Base-by-base conservation (phyloP, 2,888 invertebrate species). In the Catonia carolina region DNA sequence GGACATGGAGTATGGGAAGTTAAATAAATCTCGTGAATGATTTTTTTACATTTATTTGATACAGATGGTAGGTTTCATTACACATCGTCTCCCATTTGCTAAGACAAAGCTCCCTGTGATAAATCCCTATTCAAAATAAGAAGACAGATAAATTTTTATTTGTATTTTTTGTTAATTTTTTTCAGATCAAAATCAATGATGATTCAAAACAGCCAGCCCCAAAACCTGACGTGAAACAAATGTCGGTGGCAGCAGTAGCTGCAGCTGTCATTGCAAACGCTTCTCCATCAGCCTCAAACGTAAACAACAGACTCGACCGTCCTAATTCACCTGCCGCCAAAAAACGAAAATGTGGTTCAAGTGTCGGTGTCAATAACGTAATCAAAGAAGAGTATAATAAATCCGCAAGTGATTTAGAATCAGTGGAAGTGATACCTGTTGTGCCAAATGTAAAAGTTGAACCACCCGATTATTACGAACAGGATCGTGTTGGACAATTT, bases 381-480 rank as follows among this genome's bases (percentile, higher is more conserved):
- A 58, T 62, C 5, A 36, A 41, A 10, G 72, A 72, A 14, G 66
- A 65, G 62, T 69, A 69, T 55, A 65, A 65, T n/a, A 61, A 64
- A 36, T n/a, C n/a, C n/a, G 51, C 65, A 2, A 39, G 64, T n/a
- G 64, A 66, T 2, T 63, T 68, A 1, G 71, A 73, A 59, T 72
- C 73, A 1, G 71, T 73, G 15, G 73, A 73, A 66, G 72, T 73
- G 61, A 73, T 73, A 59, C 73, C 73, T n/a, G 66, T 73, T 3
- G 71, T 77, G 70, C 73, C 77, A 60, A 72, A 74, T 57, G 72
- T 79, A 15, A 79, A 79, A 68, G 69, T 78, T 68, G 78, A 79
- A 66, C 77, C 78, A 71, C 78, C 78, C 17, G 78, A 78, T 63
- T 79, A 78, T 63, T 71, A 78, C 62, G 78, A 78, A 62, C 23